These are phyloP conservation scores for Fopius arisanus DNA, from an alignment of 1,140 invertebrate species.

Conservation along the genomic window DNA sequence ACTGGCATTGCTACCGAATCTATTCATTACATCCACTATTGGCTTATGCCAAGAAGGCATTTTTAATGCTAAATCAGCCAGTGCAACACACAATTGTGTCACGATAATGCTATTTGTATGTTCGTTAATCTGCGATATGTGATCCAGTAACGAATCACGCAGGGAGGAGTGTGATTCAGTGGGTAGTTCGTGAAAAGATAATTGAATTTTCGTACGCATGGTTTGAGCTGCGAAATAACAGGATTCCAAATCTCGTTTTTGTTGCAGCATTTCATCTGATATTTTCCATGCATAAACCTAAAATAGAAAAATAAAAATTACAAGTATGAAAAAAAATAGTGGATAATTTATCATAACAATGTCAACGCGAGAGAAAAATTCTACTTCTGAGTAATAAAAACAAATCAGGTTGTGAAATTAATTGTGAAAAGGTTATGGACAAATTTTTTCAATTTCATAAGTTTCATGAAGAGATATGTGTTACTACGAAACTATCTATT, in stretches of 20 bases:
- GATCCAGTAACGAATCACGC: constrained; percentile 89
- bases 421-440: not conserved
- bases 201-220: constrained; percentile 94
- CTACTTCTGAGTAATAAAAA: no score
- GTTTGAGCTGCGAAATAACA: constrained; percentile 99
- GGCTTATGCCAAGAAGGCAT: constrained; percentile 93
- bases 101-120: constrained; percentile 86
- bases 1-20: constrained; percentile 69
- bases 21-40: constrained; percentile 82
- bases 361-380: no score
- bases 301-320: constrained; percentile 33
- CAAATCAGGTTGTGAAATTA: not conserved
- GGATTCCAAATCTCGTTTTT: constrained; percentile 86
- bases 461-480: not conserved
- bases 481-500: not conserved
- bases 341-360: no score
- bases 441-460: not conserved
- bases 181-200: constrained; percentile 93
- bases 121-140: constrained; percentile 85
- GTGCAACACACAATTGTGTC: constrained; percentile 90
- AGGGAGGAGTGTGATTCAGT: constrained; percentile 83
- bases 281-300: constrained; percentile 95
- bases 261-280: constrained; percentile 89
- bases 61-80: constrained; percentile 93
- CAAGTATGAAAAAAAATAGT: constrained; percentile 20